phyloP scores from a whole-genome alignment of 1,140 invertebrate genomes.

The Heliconius congener region DNA sequence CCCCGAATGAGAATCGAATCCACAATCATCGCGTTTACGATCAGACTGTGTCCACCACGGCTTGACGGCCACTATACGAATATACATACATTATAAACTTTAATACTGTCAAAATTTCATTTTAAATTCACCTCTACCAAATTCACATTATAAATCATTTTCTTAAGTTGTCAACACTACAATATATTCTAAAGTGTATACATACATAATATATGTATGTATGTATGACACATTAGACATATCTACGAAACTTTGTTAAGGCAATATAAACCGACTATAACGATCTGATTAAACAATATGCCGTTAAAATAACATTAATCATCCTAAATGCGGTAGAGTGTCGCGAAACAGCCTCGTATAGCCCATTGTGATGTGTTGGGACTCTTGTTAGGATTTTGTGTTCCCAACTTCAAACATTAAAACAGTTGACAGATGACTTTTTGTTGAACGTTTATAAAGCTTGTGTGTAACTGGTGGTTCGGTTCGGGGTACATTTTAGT shows the following conservation, averaged over 20 bases:
- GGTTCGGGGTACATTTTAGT: no score
- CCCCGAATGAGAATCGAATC: no score
- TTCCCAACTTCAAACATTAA: conserved; percentile 4
- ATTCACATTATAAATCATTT: no score
- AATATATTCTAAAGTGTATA: not conserved
- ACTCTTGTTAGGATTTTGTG: conserved; percentile 18
- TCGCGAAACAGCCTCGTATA: conserved; percentile 22
- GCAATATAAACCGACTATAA: not conserved
- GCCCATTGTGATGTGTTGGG: conserved; percentile 19
- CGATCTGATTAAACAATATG: conserved; percentile 48
- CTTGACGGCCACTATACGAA: no score
- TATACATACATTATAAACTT: no score
- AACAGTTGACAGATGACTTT: conserved; percentile 10
- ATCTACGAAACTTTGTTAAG: conserved; percentile 3
- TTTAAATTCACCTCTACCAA: no score
- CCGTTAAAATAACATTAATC: conserved; percentile 62
- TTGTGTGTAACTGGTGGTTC: not conserved
- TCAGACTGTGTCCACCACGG: no score
- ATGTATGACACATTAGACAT: not conserved
- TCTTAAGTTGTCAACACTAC: not conserved
- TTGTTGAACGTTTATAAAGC: not conserved
- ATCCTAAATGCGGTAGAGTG: conserved; percentile 47
- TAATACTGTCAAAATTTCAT: no score
- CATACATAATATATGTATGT: not conserved
- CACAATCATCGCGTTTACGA: no score